Evolutionary conservation across 2,888 invertebrate species (phyloP).

Genomic region (Cordylochernes scorpioides): DNA sequence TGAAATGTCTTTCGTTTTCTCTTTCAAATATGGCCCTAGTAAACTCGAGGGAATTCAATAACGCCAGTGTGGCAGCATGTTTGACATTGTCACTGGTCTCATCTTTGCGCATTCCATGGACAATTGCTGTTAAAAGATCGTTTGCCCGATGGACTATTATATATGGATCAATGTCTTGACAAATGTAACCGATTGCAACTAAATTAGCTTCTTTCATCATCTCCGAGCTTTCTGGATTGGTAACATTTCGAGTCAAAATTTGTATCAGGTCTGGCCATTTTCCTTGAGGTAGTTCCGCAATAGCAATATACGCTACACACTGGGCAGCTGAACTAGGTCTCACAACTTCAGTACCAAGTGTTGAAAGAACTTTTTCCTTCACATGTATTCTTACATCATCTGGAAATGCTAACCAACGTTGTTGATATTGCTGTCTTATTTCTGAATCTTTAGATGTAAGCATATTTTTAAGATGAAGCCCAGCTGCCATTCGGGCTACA

Average conservation of each 20-base stretch:
- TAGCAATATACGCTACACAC: slow-evolving; percentile 94
- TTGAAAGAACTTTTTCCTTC: slow-evolving; percentile 74
- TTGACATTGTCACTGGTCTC: slow-evolving; percentile 74
- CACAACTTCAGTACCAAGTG: slow-evolving; percentile 80
- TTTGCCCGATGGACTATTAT: slow-evolving; percentile 75
- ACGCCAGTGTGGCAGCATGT: slow-evolving; percentile 80
- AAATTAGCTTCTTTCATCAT: slow-evolving; percentile 84
- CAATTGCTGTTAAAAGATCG: slow-evolving; percentile 88
- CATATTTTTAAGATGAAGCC: slow-evolving; percentile 88
- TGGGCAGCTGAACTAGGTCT: slow-evolving; percentile 93
- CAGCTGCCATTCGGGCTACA: slow-evolving; percentile 91
- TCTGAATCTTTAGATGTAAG: slow-evolving; percentile 75
- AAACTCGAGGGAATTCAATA: slow-evolving; percentile 90
- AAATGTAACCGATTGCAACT: slow-evolving; percentile 94
- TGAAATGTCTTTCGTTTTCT: slow-evolving; percentile 86
- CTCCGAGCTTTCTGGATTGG: slow-evolving; percentile 48
- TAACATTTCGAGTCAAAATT: slow-evolving; percentile 66
- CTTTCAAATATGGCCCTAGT: slow-evolving; percentile 94
- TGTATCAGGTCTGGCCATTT: slow-evolving; percentile 78
- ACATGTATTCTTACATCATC: slow-evolving; percentile 60
- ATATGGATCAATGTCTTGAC: slow-evolving; percentile 85
- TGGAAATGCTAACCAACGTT: slow-evolving; percentile 72
- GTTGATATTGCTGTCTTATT: slow-evolving; percentile 53
- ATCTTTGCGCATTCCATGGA: slow-evolving; percentile 86
- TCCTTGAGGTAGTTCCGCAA: slow-evolving; percentile 69